Base-by-base conservation (phyloP, 1,140 invertebrate species). In the Archegozetes longisetosus region DNA sequence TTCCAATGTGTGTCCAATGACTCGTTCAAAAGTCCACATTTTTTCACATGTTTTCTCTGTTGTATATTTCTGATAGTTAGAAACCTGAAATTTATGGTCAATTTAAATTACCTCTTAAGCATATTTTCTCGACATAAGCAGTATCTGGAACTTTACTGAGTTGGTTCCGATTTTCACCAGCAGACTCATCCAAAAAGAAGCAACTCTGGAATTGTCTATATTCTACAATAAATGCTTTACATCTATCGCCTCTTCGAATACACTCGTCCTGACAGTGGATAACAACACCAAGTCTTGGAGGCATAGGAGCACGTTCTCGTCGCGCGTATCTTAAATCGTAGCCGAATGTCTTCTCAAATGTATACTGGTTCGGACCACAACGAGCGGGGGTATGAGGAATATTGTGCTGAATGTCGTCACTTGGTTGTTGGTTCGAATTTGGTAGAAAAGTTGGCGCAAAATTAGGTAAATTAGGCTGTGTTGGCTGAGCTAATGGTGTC, bases 111-210 rank as follows among this genome's bases (percentile, higher is more conserved):
- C 58, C 64, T 54, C 46, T 60, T 23, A 75, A 60, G 62, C 76
- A 78, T 27, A 77, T 73, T 65, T 78, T 78, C 63, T 78, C 76
- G 65, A 74, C 76, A 64, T 77, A 77, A 23, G 73, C 68, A 2
- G 72, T 67, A 54, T 74, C 71, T 0, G 70, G 62, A 3, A 71
- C 64, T 2, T 73, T 66, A 25, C 68, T 67, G 3, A 78, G 68
- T 13, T 66, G 63, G 13, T 66, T 67, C 4, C 68, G 63, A 17
- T 75, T 70, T 47, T 61, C 65, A n/a, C 58, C 65, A 14, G 74
- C 72, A 27, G 73, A 69, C 0, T 70, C 66, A 54, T 75, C 71
- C 1, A 77, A 59, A 49, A 71, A 68, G 63, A 69, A 76, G 59
- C 75, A 77, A 14, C 72, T 55, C 56, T 75, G 70, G 17, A 66